Evolutionary conservation across 2,113 vertebrate species (phyloP).

Genomic region (Haemorhous mexicanus): DNA sequence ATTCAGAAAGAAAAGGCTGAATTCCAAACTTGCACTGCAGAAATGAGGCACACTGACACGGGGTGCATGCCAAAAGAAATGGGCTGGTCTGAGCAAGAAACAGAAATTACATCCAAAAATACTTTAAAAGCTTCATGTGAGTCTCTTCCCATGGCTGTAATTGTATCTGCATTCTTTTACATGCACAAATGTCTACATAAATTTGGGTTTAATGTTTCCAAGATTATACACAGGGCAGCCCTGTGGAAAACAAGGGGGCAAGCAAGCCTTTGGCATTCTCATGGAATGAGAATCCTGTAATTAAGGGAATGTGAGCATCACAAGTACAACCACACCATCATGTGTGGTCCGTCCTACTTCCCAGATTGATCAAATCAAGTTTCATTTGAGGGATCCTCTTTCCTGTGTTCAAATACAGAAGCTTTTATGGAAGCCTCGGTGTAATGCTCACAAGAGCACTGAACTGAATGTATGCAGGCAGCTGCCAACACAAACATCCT

Average conservation of each 20-base stretch:
- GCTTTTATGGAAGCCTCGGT: not conserved
- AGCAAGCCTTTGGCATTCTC: not conserved
- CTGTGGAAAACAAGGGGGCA: not conserved
- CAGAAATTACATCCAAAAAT: not conserved
- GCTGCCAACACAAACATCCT: conserved; percentile 16
- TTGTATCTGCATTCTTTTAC: not conserved
- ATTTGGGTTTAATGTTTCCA: not conserved
- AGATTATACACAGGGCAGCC: not conserved
- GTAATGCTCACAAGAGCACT: not conserved
- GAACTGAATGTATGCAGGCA: not conserved
- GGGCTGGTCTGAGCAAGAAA: not conserved
- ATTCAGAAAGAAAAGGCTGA: not conserved
- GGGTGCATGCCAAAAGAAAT: not conserved
- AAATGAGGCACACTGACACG: not conserved
- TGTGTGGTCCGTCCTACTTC: not conserved
- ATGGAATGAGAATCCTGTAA: not conserved
- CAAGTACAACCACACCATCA: not conserved
- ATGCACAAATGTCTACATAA: not conserved
- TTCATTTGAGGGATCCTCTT: not conserved
- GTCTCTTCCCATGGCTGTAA: not conserved
- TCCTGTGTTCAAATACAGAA: not conserved
- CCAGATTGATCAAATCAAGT: not conserved
- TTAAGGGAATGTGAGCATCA: not conserved
- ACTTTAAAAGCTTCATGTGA: not conserved
- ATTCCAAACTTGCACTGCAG: not conserved